phyloP scores from a whole-genome alignment of 2,888 invertebrate species.

The Epinotia demarniana region DNA sequence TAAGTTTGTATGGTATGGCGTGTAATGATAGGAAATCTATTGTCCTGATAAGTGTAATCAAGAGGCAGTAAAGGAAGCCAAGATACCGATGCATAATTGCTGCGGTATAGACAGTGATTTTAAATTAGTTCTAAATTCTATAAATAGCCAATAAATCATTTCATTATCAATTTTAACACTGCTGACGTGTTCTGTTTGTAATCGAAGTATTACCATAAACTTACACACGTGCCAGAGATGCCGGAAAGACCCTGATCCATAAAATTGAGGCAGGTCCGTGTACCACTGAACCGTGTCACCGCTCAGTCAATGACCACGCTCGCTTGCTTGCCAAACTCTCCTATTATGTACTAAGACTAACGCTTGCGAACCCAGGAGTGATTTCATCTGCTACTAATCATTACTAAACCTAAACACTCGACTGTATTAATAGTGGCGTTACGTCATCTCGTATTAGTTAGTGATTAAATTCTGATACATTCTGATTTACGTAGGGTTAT shows the following conservation, averaged over 20 bases:
- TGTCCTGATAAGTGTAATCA: background rate
- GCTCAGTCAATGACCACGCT: constrained; percentile 38
- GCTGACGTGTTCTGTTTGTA: background rate
- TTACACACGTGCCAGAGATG: constrained; percentile 32
- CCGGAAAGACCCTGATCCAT: constrained; percentile 39
- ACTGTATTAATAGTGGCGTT: constrained; percentile 27
- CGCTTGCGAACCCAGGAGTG: constrained; percentile 31
- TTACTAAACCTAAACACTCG: constrained; percentile 15
- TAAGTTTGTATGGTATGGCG: background rate
- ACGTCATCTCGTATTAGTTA: constrained; percentile 26
- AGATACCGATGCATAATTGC: background rate
- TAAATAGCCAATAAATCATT: background rate
- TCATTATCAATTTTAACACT: background rate
- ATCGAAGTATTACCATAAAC: constrained; percentile 24
- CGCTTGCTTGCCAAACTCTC: constrained; percentile 33
- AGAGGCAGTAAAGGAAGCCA: background rate
- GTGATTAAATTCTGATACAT: constrained; percentile 23
- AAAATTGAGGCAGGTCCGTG: constrained; percentile 45
- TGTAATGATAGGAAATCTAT: background rate
- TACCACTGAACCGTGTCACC: constrained; percentile 39
- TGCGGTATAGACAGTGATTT: background rate
- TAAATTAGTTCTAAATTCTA: background rate
- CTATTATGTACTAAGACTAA: constrained; percentile 20
- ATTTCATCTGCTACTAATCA: constrained; percentile 36
- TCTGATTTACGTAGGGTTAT: background rate